Conservation (phyloP, 2,797 vertebrate genomes). For the Mallotus villosus region DNA sequence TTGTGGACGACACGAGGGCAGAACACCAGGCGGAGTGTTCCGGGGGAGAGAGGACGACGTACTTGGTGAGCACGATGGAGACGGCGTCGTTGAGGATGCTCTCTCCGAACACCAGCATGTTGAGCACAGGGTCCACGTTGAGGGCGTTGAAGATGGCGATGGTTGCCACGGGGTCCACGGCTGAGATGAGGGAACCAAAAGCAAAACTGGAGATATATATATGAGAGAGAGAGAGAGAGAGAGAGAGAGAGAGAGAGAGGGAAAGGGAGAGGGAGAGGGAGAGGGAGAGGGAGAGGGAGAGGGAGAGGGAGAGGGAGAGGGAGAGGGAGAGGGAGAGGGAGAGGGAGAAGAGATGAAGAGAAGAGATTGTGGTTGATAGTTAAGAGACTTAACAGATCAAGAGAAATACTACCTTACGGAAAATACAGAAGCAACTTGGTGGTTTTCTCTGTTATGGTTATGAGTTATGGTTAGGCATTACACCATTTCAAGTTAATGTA, state of each 20-base stretch:
- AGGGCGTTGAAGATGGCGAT: constrained; percentile 99
- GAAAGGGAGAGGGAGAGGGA: neutral
- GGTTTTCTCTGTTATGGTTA: no score
- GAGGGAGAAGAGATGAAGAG: neutral
- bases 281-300: neutral
- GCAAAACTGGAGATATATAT: constrained; percentile 82
- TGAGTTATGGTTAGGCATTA: no score
- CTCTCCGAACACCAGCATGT: constrained; percentile 98
- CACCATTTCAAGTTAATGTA: no score
- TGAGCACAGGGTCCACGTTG: constrained; percentile 96
- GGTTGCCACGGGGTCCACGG: constrained; percentile 96
- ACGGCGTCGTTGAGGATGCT: constrained; percentile 98
- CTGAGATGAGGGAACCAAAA: constrained; percentile 96
- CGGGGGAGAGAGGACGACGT: constrained; percentile 54
- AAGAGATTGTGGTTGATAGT: neutral
- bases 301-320: neutral
- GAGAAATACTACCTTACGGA: neutral
- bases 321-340: neutral
- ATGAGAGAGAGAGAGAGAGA: constrained; percentile 21
- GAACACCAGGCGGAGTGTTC: neutral
- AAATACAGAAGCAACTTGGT: no score
- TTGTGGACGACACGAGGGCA: no score
- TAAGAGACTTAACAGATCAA: neutral
- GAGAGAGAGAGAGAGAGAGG: neutral
- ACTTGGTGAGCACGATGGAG: constrained; percentile 98